phyloP scores from a whole-genome alignment of 2,888 invertebrate species.

The Spicauda simplicius region DNA sequence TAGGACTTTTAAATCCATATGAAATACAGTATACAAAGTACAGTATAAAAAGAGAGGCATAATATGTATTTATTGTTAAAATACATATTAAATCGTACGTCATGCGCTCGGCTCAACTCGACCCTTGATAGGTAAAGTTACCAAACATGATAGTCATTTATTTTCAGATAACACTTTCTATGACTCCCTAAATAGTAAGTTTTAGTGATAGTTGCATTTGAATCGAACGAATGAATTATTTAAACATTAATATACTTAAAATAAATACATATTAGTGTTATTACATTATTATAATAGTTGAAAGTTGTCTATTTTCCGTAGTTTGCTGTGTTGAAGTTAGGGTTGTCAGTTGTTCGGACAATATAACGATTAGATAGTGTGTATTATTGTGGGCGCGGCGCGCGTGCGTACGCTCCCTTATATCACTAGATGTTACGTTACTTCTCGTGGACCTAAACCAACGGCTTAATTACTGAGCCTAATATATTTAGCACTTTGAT shows the following conservation, averaged over 20 bases:
- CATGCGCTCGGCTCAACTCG: conserved; percentile 12
- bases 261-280: conserved; percentile 44
- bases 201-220: conserved; percentile 60
- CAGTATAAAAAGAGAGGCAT: too few species aligned
- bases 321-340: conserved; percentile 68
- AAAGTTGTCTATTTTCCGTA: conserved; percentile 77
- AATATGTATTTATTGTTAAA: too few species aligned
- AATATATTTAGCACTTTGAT: conserved; percentile 62
- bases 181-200: conserved; percentile 46
- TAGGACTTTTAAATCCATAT: too few species aligned
- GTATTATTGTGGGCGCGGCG: conserved; percentile 50
- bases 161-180: conserved; percentile 66
- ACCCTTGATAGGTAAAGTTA: conserved; percentile 50
- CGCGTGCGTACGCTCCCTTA: conserved; percentile 38
- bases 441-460: conserved; percentile 63
- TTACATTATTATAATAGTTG: conserved; percentile 52
- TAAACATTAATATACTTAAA: conserved; percentile 45
- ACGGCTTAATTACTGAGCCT: conserved; percentile 64
- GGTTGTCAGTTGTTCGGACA: conserved; percentile 63
- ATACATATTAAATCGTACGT: neutral
- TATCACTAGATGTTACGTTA: conserved; percentile 60
- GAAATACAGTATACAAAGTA: neutral
- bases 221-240: conserved; percentile 62
- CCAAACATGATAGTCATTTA: conserved; percentile 66
- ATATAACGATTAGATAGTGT: conserved; percentile 49